These are phyloP conservation scores for Picathartes gymnocephalus DNA, from an alignment of 2,113 vertebrate genomes.

Conservation along the genomic window DNA sequence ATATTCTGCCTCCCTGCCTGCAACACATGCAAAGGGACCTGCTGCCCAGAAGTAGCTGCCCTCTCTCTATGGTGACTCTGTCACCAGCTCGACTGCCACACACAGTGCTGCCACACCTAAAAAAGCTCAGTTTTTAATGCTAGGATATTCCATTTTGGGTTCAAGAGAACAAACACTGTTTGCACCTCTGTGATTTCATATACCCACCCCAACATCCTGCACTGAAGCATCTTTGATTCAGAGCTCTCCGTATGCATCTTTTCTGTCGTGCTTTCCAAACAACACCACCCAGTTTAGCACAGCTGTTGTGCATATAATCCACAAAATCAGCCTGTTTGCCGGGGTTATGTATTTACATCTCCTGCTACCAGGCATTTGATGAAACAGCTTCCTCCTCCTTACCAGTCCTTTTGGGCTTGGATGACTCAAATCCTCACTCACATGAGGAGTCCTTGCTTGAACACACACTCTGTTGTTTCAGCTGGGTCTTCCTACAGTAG, in stretches of 20 bases:
- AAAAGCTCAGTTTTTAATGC: neutral
- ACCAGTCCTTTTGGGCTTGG: neutral
- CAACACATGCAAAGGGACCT: neutral
- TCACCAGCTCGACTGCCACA: neutral
- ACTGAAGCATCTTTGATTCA: neutral
- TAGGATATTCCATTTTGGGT: neutral
- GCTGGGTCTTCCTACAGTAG: neutral
- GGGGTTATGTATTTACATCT: constrained; percentile 21
- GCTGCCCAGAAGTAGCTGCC: neutral
- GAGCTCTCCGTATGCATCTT: neutral
- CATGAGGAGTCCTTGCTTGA: neutral
- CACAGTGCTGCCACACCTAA: neutral
- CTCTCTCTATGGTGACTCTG: neutral
- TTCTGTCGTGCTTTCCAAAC: constrained; percentile 5
- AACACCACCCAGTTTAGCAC: constrained; percentile 15
- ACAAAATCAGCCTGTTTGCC: neutral
- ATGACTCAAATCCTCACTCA: neutral
- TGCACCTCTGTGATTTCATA: constrained; percentile 35
- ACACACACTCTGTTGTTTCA: neutral
- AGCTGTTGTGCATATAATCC: neutral
- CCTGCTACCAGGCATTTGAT: neutral
- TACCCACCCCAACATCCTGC: neutral
- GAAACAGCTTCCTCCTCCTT: neutral
- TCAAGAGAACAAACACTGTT: constrained; percentile 1
- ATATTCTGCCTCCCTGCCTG: neutral